These are phyloP conservation scores for Cosmopolites sordidus DNA, from an alignment of 2,888 invertebrate species.

Conservation along the genomic window DNA sequence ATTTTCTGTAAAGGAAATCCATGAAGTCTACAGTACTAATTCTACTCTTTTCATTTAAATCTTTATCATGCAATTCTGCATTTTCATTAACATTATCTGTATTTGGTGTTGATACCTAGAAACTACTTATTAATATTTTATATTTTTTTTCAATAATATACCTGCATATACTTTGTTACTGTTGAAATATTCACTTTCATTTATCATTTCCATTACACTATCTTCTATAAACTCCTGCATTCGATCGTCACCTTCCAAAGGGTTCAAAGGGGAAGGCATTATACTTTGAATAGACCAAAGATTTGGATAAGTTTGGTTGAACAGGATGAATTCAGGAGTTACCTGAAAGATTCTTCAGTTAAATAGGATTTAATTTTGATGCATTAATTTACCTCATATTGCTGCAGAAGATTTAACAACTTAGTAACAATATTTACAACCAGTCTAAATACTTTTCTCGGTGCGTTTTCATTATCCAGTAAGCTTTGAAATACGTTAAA, in stretches of 20 bases:
- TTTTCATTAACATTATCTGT: conserved; percentile 4
- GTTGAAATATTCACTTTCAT: conserved; percentile 8
- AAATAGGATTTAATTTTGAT: background rate
- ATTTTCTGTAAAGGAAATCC: conserved; percentile 22
- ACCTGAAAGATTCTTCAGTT: conserved; percentile 10
- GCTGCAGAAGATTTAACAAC: conserved; percentile 54
- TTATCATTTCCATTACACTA: conserved; percentile 26
- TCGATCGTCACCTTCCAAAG: conserved; percentile 12
- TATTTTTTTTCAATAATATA: background rate
- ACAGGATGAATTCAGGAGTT: conserved; percentile 24
- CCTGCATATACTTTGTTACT: conserved; percentile 9
- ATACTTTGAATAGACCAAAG: conserved; percentile 21
- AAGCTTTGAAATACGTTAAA: conserved; percentile 65
- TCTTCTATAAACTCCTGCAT: conserved; percentile 23
- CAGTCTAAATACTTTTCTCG: conserved; percentile 64
- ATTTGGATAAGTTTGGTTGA: conserved; percentile 24
- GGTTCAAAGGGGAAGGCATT: conserved; percentile 14
- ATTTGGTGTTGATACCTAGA: conserved; percentile 2
- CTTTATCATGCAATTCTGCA: conserved; percentile 3
- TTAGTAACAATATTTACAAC: conserved; percentile 56
- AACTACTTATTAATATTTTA: background rate
- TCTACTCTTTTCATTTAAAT: conserved; percentile 1
- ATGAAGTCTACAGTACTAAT: conserved; percentile 24
- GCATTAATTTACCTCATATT: conserved; percentile 51
- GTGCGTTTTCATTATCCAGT: conserved; percentile 60